Base-by-base conservation (phyloP, 1,140 invertebrate genomes). In the Penaeus indicus region DNA sequence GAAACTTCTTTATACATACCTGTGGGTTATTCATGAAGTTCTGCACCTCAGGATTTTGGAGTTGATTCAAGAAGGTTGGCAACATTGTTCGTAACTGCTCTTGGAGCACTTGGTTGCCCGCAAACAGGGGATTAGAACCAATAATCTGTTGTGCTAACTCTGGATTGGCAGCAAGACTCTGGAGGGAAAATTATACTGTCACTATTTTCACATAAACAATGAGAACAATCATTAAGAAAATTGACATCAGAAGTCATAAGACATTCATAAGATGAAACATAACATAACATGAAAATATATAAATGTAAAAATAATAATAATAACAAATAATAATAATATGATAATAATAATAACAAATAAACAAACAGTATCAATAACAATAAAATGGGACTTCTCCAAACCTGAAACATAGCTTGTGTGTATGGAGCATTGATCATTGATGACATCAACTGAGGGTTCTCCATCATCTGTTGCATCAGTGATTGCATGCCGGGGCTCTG, bases 11-110 rank as follows among this genome's bases (percentile, higher is more conserved):
- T 32, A 32, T 32, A 32, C 32, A 32, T 32, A 90, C 98, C 92
- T 96, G 94, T 11, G 99, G 98, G 94, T 99, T 99, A 19, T 96
- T 95, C 92, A 99, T 94, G 92, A 99, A 95, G 90, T 94, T 95
- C 92, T 98, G 96, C 91, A 99, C 95, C 91, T 98, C 97, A 0
- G 98, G 98, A 94, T 99, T 99, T 92, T 98, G 97, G 94, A 99
- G 95, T 93, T 99, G 96, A 89, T 96, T 95, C 86, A 99, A 92
- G 91, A 99, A 95, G 85, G 95, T 95, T 27, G 98, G 98, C 95
- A 99, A 95, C 95, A 98, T 97, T 7, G 95, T 93, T 63, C 96
- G 94, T 93, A 99, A 95, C 92, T 98, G 97, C 91, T 98, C 97
- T 92, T 94, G 96, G 92, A 99, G 93, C 91, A 96, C 96, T 21